Conservation (phyloP, 2,797 vertebrate species). For the Vespertilio murinus region DNA sequence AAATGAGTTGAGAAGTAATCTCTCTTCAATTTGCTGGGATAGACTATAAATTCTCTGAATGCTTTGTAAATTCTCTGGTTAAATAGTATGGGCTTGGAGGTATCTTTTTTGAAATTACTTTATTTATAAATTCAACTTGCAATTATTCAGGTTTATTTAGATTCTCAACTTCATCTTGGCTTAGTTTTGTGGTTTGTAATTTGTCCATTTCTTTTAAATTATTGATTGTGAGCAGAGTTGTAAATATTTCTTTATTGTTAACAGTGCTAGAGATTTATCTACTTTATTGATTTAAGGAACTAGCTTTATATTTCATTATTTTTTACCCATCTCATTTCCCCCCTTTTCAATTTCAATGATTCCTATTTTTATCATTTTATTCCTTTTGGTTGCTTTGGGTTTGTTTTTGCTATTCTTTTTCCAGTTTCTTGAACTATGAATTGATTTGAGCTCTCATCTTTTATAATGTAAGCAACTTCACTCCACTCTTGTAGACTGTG, state of each 20-base stretch:
- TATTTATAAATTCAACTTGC: background rate
- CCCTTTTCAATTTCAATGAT: background rate
- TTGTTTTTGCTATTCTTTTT: background rate
- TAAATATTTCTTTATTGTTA: background rate
- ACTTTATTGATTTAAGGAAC: background rate
- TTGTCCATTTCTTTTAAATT: background rate
- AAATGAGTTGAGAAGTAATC: background rate
- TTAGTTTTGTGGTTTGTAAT: background rate
- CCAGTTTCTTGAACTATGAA: background rate
- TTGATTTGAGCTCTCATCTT: background rate
- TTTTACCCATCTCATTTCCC: background rate
- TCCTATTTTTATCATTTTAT: slow-evolving; percentile 13
- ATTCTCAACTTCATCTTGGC: background rate
- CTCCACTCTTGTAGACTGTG: background rate
- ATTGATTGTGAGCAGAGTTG: background rate
- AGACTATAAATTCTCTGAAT: background rate
- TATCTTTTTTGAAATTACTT: background rate
- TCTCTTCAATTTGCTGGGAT: background rate
- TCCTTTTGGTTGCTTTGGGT: background rate
- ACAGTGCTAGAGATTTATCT: background rate
- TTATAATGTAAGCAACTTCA: background rate
- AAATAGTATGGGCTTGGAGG: background rate
- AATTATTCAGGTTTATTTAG: background rate
- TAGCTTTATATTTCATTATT: background rate
- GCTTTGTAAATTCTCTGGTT: background rate